Conservation (phyloP, 2,888 invertebrate genomes). For the Cerceris ruficornis region DNA sequence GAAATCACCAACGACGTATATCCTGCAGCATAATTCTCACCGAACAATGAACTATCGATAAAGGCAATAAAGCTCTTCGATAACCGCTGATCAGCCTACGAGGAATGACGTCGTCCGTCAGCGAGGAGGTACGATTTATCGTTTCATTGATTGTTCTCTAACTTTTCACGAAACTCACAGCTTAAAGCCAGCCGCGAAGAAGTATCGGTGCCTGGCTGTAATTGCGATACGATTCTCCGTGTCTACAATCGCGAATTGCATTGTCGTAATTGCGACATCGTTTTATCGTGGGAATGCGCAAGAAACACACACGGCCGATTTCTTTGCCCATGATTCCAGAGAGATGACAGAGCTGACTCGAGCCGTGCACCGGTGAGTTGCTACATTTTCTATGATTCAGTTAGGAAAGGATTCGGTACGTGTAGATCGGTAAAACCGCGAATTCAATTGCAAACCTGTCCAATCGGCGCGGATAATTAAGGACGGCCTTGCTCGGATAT, state of each 20-base stretch:
- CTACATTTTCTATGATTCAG: conserved; percentile 62
- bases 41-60: conserved; percentile 7
- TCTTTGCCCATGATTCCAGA: conserved; percentile 49
- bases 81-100: conserved; percentile 31
- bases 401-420: conserved; percentile 42
- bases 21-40: conserved; percentile 1
- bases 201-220: conserved; percentile 20
- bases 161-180: conserved; percentile 38
- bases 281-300: conserved; percentile 68
- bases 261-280: conserved; percentile 64
- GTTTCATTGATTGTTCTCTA: conserved; percentile 37
- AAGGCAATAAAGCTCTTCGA: conserved; percentile 9
- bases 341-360: conserved; percentile 61
- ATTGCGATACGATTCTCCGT: conserved; percentile 47
- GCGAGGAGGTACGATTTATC: conserved; percentile 40
- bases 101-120: conserved; percentile 44
- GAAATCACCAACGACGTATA: not conserved
- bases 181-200: conserved; percentile 5
- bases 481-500: conserved; percentile 42
- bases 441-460: conserved; percentile 47
- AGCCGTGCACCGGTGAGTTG: conserved; percentile 30
- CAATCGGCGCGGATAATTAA: conserved; percentile 52
- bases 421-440: conserved; percentile 18
- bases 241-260: conserved; percentile 47
- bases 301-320: conserved; percentile 38